phyloP scores from a whole-genome alignment of 1,140 invertebrate species.

The Cotesia glomerata region DNA sequence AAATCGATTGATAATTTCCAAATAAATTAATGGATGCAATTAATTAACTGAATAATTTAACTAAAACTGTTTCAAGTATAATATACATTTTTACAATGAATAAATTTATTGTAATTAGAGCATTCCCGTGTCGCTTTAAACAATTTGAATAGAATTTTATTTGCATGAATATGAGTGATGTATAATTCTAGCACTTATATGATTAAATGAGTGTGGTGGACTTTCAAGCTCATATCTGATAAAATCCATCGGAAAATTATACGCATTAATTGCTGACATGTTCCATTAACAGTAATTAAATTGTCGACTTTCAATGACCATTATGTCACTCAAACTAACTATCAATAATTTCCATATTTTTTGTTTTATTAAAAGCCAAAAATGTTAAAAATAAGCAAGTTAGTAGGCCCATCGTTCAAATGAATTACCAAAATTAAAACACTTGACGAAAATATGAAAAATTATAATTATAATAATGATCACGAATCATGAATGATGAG shows the following conservation, averaged over 20 bases:
- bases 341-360: background rate
- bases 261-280: slow-evolving; percentile 15
- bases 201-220: background rate
- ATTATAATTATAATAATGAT: too few species aligned
- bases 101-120: too few species aligned
- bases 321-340: slow-evolving; percentile 22
- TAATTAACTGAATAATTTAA: too few species aligned
- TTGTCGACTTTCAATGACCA: slow-evolving; percentile 6
- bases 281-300: slow-evolving; percentile 24
- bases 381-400: background rate
- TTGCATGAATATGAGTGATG: background rate
- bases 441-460: too few species aligned
- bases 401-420: background rate
- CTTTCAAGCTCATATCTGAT: slow-evolving; percentile 4
- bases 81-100: too few species aligned
- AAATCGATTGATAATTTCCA: too few species aligned
- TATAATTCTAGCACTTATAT: background rate
- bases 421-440: too few species aligned
- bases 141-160: background rate
- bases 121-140: too few species aligned
- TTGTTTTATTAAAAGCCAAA: background rate
- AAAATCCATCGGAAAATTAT: slow-evolving; percentile 23
- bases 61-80: too few species aligned
- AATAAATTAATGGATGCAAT: too few species aligned
- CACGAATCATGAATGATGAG: too few species aligned